phyloP scores from a whole-genome alignment of 2,888 invertebrate genomes.

The Zonitis immaculata region DNA sequence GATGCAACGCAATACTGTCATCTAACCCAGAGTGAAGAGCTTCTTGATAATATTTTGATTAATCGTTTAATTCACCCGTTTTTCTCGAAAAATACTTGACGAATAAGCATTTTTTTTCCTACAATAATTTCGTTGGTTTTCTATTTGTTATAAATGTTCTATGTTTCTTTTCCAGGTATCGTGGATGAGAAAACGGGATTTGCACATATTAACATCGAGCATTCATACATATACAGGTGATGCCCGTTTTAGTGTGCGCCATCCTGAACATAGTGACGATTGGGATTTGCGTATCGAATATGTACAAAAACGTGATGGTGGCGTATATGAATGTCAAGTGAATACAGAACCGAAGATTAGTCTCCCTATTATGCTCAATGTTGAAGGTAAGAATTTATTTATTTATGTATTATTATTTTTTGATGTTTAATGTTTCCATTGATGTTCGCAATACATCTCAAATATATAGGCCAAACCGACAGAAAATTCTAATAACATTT shows the following conservation, averaged over 20 bases:
- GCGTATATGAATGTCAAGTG: constrained; percentile 84
- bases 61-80: no score
- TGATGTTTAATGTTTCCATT: not conserved
- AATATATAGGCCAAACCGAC: no score
- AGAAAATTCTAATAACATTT: no score
- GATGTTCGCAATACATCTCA: no score
- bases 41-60: no score
- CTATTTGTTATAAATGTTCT: constrained; percentile 6
- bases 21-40: no score
- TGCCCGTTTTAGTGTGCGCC: constrained; percentile 77
- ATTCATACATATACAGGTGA: constrained; percentile 87
- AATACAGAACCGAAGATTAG: constrained; percentile 88
- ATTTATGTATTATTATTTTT: no score
- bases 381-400: constrained; percentile 63
- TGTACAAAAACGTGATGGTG: constrained; percentile 78
- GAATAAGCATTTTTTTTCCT: no score
- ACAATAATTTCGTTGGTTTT: no score
- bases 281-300: constrained; percentile 82
- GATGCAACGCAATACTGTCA: no score
- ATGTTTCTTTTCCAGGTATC: constrained; percentile 59
- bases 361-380: constrained; percentile 72
- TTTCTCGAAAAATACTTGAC: no score
- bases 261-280: constrained; percentile 79
- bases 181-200: constrained; percentile 76
- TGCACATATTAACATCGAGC: constrained; percentile 80